These are phyloP conservation scores for Epicauta chinensis DNA, from an alignment of 1,140 invertebrate genomes.

Conservation along the genomic window DNA sequence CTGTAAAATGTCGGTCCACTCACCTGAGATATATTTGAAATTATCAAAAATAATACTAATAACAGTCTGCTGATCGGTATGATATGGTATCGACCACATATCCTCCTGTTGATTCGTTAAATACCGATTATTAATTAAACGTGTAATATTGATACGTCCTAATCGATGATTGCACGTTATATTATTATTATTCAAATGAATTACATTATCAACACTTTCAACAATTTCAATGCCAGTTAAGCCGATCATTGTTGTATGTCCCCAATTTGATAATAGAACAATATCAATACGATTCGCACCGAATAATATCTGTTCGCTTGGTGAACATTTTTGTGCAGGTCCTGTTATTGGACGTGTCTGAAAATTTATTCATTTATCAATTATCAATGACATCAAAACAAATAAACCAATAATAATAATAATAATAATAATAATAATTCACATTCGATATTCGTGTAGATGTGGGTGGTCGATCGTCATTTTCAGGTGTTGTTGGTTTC, in stretches of 20 bases:
- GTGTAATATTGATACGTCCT: not conserved
- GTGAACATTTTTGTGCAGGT: not conserved
- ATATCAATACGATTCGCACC: constrained; percentile 42
- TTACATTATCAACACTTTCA: constrained; percentile 34
- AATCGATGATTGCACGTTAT: not conserved
- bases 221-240: constrained; percentile 52
- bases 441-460: constrained; percentile 35
- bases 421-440: too few species aligned
- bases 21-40: constrained; percentile 47
- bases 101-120: constrained; percentile 51
- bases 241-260: constrained; percentile 49
- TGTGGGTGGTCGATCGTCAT: constrained; percentile 52
- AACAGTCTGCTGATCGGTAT: constrained; percentile 40
- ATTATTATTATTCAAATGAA: constrained; percentile 1
- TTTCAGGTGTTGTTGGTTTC: constrained; percentile 35
- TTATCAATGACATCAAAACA: too few species aligned
- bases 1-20: too few species aligned
- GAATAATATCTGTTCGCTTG: constrained; percentile 31
- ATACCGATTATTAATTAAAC: constrained; percentile 50
- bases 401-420: too few species aligned
- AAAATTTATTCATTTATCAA: constrained; percentile 1
- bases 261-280: constrained; percentile 54
- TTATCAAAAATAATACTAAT: constrained; percentile 50
- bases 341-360: constrained; percentile 29
- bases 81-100: constrained; percentile 55